These are phyloP conservation scores for Brassicogethes aeneus DNA, from an alignment of 2,888 invertebrate species.

Conservation along the genomic window DNA sequence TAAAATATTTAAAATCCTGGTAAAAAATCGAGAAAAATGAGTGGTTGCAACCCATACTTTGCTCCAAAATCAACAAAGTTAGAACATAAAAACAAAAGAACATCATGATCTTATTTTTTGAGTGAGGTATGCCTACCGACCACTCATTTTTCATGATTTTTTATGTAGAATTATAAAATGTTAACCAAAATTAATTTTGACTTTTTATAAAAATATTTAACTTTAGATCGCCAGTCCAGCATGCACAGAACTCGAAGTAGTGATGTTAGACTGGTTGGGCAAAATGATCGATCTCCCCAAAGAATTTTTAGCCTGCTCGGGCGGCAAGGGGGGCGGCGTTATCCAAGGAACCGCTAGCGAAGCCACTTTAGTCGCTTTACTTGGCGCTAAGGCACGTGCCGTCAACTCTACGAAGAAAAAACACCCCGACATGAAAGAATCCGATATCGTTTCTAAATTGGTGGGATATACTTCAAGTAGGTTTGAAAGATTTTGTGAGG, in stretches of 20 bases:
- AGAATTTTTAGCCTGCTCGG: conserved; percentile 71
- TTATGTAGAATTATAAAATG: too few relatives aligned
- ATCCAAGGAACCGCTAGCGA: conserved; percentile 94
- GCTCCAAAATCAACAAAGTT: too few relatives aligned
- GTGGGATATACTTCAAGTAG: conserved; percentile 82
- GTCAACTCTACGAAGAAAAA: conserved; percentile 58
- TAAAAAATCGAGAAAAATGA: too few relatives aligned
- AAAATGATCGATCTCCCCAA: conserved; percentile 84
- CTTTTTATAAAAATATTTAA: not conserved
- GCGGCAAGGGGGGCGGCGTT: conserved; percentile 78
- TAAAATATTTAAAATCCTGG: too few relatives aligned
- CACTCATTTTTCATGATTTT: too few relatives aligned
- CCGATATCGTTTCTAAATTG: conserved; percentile 65
- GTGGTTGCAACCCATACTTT: too few relatives aligned
- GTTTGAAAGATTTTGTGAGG: conserved; percentile 25
- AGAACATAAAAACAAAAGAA: too few relatives aligned
- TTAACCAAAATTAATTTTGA: not conserved
- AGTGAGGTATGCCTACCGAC: too few relatives aligned
- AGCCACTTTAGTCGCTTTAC: conserved; percentile 81
- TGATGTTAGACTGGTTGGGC: conserved; percentile 93
- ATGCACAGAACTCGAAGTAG: conserved; percentile 90
- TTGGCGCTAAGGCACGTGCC: conserved; percentile 78
- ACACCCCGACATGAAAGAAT: conserved; percentile 67
- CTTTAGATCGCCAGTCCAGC: conserved; percentile 85
- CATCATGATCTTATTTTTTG: too few relatives aligned